phyloP scores from a whole-genome alignment of 2,797 vertebrate species.

The Tamandua tetradactyla region DNA sequence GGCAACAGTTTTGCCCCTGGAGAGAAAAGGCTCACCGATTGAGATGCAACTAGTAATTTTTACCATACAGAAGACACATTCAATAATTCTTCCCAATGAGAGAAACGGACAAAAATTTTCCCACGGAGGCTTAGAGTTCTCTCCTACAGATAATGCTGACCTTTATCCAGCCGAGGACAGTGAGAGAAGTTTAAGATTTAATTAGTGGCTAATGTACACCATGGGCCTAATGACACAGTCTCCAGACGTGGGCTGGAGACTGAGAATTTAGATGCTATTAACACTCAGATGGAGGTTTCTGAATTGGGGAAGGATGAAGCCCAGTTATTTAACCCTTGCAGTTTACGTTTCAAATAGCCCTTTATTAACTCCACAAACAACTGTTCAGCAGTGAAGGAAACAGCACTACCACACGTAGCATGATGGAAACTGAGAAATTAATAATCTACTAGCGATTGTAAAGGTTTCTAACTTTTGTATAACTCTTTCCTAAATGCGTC shows the following conservation, averaged over 20 bases:
- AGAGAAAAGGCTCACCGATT: conserved; percentile 65
- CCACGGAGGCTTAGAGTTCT: conserved; percentile 24
- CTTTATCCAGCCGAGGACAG: conserved; percentile 44
- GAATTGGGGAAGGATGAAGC: not conserved
- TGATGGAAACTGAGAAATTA: not conserved
- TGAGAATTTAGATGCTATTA: not conserved
- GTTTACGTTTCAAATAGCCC: not conserved
- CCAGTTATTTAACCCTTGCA: not conserved
- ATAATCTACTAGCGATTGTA: not conserved
- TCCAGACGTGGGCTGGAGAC: not conserved
- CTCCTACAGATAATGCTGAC: not conserved
- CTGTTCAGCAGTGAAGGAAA: not conserved
- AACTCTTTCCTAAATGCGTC: not conserved
- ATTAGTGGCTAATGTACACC: conserved; percentile 54
- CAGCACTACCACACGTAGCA: not conserved
- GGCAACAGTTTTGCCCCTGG: conserved; percentile 69
- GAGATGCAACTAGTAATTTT: conserved; percentile 68
- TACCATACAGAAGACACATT: conserved; percentile 54
- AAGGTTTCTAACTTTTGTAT: not conserved
- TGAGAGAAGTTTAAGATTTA: conserved; percentile 56
- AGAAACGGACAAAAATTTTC: conserved; percentile 39
- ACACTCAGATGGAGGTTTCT: not conserved
- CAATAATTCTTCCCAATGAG: conserved; percentile 57
- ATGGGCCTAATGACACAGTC: not conserved
- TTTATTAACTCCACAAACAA: not conserved